Percentiles rank a stretch among this genome's conserved stretches.
Conservation (phyloP, 2,888 invertebrate genomes). For the Thereva nobilitata region DNA sequence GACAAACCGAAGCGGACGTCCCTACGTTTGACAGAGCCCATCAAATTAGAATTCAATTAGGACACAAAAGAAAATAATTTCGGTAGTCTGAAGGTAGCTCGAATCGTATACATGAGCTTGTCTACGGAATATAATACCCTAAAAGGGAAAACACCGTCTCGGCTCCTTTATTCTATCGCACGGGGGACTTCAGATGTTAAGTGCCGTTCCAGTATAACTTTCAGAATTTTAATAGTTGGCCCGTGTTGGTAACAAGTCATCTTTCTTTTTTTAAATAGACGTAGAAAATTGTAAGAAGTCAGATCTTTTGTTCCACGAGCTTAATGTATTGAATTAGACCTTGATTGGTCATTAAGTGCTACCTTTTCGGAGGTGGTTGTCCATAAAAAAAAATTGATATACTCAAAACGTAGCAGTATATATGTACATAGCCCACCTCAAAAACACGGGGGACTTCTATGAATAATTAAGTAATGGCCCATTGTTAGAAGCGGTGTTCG, state of each 20-base stretch:
- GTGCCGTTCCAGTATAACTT: neutral
- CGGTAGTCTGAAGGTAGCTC: slow-evolving; percentile 35
- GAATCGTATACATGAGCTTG: slow-evolving; percentile 13
- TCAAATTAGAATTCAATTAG: slow-evolving; percentile 42
- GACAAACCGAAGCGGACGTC: slow-evolving; percentile 9
- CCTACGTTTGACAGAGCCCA: slow-evolving; percentile 30
- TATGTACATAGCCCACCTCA: too few species aligned
- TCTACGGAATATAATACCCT: neutral
- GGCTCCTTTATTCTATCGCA: too few species aligned
- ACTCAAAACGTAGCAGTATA: too few species aligned
- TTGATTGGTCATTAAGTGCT: too few species aligned
- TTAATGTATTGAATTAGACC: too few species aligned
- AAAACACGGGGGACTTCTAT: too few species aligned
- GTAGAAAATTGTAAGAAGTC: neutral
- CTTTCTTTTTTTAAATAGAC: neutral
- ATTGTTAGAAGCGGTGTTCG: too few species aligned
- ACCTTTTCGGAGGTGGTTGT: too few species aligned
- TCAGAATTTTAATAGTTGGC: neutral
- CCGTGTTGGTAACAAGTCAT: neutral
- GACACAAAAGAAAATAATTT: slow-evolving; percentile 39
- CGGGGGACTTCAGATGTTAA: too few species aligned
- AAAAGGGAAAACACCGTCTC: neutral
- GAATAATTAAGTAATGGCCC: too few species aligned
- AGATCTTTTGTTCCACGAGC: neutral
- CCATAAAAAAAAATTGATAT: too few species aligned